Evolutionary conservation across 2,113 vertebrate species (phyloP).

Genomic region (Glaucidium brasilianum): DNA sequence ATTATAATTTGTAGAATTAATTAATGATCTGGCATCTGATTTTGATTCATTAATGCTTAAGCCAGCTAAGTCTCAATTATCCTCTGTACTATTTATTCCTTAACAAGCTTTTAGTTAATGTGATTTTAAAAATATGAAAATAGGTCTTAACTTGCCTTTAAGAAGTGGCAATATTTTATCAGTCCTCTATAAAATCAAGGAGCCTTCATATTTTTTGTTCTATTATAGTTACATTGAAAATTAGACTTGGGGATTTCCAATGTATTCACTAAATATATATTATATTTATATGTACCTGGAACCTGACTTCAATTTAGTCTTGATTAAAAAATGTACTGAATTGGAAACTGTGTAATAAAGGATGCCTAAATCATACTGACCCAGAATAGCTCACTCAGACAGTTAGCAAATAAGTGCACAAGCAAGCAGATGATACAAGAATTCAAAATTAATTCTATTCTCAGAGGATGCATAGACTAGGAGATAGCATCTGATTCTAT

Average conservation of each 20-base stretch:
- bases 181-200: constrained; percentile 32
- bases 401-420: constrained; percentile 63
- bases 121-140: constrained; percentile 66
- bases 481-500: constrained; percentile 43
- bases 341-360: constrained; percentile 67
- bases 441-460: constrained; percentile 71
- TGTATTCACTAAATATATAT: constrained; percentile 35
- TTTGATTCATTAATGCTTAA: constrained; percentile 72
- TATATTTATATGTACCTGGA: constrained; percentile 49
- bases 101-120: constrained; percentile 71
- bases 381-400: constrained; percentile 65
- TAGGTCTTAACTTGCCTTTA: constrained; percentile 59
- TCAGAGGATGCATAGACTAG: constrained; percentile 51
- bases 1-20: constrained; percentile 72
- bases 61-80: constrained; percentile 72
- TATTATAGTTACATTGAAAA: constrained; percentile 23
- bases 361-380: constrained; percentile 57
- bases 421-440: constrained; percentile 63
- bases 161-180: constrained; percentile 14
- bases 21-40: constrained; percentile 73
- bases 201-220: neutral
- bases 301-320: constrained; percentile 59
- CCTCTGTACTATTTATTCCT: constrained; percentile 69
- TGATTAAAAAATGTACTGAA: constrained; percentile 68
- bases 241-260: constrained; percentile 1